Percentiles rank a stretch among this genome's conserved stretches.
These are phyloP conservation scores for Trichonephila clavipes DNA, from an alignment of 1,140 invertebrate genomes.

Conservation along the genomic window DNA sequence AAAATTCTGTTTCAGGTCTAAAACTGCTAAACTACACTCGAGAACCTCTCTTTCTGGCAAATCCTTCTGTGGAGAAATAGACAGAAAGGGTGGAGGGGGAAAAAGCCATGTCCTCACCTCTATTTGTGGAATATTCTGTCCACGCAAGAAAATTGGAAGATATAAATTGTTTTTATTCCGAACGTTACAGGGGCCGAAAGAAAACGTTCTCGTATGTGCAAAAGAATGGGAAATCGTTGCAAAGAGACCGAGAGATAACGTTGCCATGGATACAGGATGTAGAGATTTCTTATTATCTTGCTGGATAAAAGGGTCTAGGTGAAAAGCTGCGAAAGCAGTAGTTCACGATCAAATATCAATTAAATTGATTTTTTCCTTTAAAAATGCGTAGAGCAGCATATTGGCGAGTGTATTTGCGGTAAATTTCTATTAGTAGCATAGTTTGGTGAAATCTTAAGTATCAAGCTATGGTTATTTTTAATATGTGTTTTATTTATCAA, in stretches of 20 bases:
- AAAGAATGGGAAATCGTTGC: constrained; percentile 68
- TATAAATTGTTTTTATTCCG: constrained; percentile 49
- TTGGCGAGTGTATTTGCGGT: too few species aligned
- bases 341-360: constrained; percentile 66
- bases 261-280: constrained; percentile 69
- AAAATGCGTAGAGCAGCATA: too few species aligned
- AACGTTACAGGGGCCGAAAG: background rate
- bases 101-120: background rate
- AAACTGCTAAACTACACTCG: too few species aligned
- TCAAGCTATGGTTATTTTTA: too few species aligned
- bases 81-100: background rate
- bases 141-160: background rate
- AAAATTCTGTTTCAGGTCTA: too few species aligned
- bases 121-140: background rate
- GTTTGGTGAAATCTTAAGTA: too few species aligned
- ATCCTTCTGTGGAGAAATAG: background rate
- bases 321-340: constrained; percentile 37
- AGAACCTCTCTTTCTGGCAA: too few species aligned
- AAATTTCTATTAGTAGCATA: too few species aligned
- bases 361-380: constrained; percentile 46
- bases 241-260: constrained; percentile 34
- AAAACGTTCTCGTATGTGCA: background rate
- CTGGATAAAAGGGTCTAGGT: constrained; percentile 44
- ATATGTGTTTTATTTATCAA: too few species aligned
- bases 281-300: constrained; percentile 67